Conservation (phyloP, 2,113 vertebrate species). For the Hymenochirus boettgeri region DNA sequence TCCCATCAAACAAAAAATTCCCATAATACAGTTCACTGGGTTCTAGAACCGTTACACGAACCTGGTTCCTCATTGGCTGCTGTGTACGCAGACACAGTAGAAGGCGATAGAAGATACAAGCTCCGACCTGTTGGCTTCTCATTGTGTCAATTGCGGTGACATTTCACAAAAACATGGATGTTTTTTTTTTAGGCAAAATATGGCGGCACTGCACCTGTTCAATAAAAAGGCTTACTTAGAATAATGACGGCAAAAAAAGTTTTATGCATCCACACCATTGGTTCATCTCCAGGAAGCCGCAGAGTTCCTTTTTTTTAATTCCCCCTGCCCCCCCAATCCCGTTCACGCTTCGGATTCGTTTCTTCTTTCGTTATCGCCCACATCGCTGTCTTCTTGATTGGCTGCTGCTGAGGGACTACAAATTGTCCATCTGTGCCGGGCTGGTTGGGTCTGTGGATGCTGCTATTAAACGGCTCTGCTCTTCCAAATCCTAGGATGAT, state of each 20-base stretch:
- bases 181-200: constrained; percentile 46
- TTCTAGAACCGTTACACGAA: no score
- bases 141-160: neutral
- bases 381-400: constrained; percentile 90
- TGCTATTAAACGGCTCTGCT: constrained; percentile 93
- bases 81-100: no score
- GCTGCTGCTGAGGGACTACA: constrained; percentile 88
- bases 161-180: constrained; percentile 14
- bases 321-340: neutral
- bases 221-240: constrained; percentile 40
- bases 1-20: no score
- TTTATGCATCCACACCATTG: constrained; percentile 48
- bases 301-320: constrained; percentile 42
- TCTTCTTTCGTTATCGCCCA: constrained; percentile 83
- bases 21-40: no score
- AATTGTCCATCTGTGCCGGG: constrained; percentile 79
- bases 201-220: constrained; percentile 47
- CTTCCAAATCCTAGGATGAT: constrained; percentile 94
- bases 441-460: constrained; percentile 84
- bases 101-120: neutral
- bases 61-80: no score
- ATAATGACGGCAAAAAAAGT: constrained; percentile 30
- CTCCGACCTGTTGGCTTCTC: no score
- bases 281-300: constrained; percentile 29
- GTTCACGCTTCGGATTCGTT: constrained; percentile 89